Conservation (phyloP, 2,888 invertebrate genomes). For the Agriopis leucophaearia region DNA sequence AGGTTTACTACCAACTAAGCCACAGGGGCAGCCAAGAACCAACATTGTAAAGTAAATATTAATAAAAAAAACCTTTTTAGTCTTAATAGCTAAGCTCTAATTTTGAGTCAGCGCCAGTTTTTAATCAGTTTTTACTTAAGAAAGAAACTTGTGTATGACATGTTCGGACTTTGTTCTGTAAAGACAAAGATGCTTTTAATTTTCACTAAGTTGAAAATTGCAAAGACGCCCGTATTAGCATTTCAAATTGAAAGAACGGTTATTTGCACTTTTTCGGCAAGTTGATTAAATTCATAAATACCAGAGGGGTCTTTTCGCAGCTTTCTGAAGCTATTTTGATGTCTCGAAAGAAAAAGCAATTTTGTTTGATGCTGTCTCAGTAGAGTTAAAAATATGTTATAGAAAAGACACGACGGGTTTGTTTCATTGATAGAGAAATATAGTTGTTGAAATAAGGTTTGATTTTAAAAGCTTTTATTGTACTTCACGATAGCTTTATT, state of each 20-base stretch:
- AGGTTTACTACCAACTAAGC: too few species aligned
- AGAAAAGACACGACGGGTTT: neutral
- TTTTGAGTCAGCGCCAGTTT: too few species aligned
- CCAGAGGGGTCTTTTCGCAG: constrained; percentile 11
- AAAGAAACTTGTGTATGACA: neutral
- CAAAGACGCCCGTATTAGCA: constrained; percentile 16
- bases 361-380: neutral
- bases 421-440: too few species aligned
- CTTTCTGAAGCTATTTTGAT: constrained; percentile 18
- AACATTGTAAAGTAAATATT: too few species aligned
- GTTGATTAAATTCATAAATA: constrained; percentile 37
- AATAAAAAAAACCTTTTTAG: too few species aligned
- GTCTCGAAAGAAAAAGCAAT: constrained; percentile 10
- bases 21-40: too few species aligned
- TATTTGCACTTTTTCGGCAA: constrained; percentile 18
- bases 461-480: too few species aligned
- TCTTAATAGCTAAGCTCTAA: too few species aligned
- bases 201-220: neutral
- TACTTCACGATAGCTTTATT: too few species aligned
- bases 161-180: constrained; percentile 10
- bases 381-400: neutral
- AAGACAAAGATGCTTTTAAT: neutral
- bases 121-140: neutral
- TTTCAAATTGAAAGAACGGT: constrained; percentile 15
- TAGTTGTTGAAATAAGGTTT: too few species aligned